phyloP scores from a whole-genome alignment of 2,888 invertebrate species.

The Sclerodermus sp. region DNA sequence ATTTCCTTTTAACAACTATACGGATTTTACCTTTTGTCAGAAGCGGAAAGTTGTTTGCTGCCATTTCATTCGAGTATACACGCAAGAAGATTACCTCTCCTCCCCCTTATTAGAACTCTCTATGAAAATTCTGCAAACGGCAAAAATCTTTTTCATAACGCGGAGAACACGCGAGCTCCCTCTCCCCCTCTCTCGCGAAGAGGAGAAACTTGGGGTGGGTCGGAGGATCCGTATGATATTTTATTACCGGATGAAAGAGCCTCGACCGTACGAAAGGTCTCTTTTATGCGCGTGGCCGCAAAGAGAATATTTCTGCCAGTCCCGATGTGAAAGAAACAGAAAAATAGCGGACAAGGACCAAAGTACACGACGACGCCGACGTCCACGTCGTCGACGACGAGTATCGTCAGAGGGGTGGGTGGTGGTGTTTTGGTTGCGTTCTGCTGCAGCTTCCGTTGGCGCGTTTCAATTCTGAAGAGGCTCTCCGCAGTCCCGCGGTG shows the following conservation, averaged over 20 bases:
- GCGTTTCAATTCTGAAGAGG: constrained; percentile 31
- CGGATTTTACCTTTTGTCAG: constrained; percentile 18
- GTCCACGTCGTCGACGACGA: too few relatives aligned
- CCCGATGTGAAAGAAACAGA: background rate
- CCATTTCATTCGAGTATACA: constrained; percentile 51
- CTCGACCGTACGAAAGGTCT: constrained; percentile 2
- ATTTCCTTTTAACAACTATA: constrained; percentile 55
- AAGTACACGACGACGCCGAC: too few relatives aligned
- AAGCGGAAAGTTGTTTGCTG: constrained; percentile 46
- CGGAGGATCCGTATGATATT: too few relatives aligned
- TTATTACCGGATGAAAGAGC: too few relatives aligned
- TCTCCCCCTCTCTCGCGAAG: too few relatives aligned
- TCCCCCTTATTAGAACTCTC: constrained; percentile 21
- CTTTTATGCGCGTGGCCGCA: background rate
- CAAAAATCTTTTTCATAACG: too few relatives aligned
- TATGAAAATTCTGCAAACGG: too few relatives aligned
- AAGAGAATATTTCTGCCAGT: background rate
- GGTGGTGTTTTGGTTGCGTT: too few relatives aligned
- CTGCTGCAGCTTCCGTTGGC: constrained; percentile 1
- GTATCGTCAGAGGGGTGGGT: too few relatives aligned
- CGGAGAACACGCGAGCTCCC: too few relatives aligned
- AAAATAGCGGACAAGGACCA: background rate
- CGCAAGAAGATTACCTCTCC: constrained; percentile 54
- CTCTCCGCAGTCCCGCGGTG: constrained; percentile 23
- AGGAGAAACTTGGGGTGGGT: too few relatives aligned